Percentiles rank a stretch among this genome's conserved stretches.
phyloP scores from a whole-genome alignment of 2,113 vertebrate genomes.

The Otolemur garnettii region DNA sequence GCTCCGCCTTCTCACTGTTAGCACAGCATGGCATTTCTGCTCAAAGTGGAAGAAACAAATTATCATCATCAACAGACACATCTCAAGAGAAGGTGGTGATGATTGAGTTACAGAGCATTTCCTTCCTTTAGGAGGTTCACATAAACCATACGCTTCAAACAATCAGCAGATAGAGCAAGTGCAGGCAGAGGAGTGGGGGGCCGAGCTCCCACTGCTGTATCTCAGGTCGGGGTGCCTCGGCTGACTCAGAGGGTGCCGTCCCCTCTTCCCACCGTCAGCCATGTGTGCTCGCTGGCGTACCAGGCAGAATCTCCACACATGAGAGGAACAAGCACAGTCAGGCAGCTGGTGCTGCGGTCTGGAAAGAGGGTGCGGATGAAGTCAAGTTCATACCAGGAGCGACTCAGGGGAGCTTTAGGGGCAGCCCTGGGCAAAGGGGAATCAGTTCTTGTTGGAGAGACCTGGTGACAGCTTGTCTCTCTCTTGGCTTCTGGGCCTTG shows the following conservation, averaged over 20 bases:
- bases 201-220: not conserved
- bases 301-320: no score
- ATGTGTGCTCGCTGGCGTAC: fast-evolving
- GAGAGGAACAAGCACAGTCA: not conserved
- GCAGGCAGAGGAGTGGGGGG: not conserved
- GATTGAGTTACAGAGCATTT: no score
- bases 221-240: not conserved
- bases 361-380: not conserved
- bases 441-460: not conserved
- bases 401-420: not conserved
- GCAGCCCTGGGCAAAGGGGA: not conserved
- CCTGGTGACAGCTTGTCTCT: not conserved
- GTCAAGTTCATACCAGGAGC: not conserved
- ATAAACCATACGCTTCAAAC: not conserved
- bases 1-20: not conserved
- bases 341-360: not conserved
- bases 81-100: not conserved
- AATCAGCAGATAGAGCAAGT: fast-evolving
- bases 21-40: not conserved
- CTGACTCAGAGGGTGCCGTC: not conserved
- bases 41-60: not conserved
- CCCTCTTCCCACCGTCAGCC: not conserved
- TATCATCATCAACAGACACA: fast-evolving
- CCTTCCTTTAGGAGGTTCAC: not conserved
- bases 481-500: not conserved